Conservation (phyloP, 2,113 vertebrate genomes). For the Pampusana beccarii region DNA sequence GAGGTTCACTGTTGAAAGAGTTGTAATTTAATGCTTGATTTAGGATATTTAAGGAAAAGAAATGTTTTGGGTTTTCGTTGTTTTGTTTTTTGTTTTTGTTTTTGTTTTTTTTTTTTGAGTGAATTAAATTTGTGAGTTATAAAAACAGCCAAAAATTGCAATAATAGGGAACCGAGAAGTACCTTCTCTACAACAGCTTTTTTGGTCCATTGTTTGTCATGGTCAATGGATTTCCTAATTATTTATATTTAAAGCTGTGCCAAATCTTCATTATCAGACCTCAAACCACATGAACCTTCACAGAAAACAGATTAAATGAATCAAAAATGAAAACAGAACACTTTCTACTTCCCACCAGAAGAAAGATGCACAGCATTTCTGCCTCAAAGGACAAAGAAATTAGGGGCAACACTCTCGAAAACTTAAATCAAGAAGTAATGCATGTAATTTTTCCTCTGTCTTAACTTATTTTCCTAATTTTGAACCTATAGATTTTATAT, state of each 20-base stretch:
- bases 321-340: background rate
- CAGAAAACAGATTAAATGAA: background rate
- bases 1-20: slow-evolving; percentile 10
- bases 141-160: slow-evolving; percentile 11
- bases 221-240: slow-evolving; percentile 39
- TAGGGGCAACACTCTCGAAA: rapidly evolving
- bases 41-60: slow-evolving; percentile 18
- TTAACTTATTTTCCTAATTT: background rate
- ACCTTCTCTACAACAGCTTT: background rate
- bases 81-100: no score
- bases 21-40: slow-evolving; percentile 53
- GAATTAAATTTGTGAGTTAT: slow-evolving; percentile 18
- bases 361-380: background rate
- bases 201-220: slow-evolving; percentile 28
- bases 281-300: background rate
- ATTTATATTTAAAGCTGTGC: slow-evolving; percentile 32
- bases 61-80: no score
- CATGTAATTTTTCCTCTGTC: background rate
- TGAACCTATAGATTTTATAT: background rate
- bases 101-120: background rate
- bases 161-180: background rate
- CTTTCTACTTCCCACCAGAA: background rate
- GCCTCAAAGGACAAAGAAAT: background rate
- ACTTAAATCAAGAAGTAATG: background rate
- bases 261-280: slow-evolving; percentile 2